phyloP scores from a whole-genome alignment of 2,113 vertebrate genomes.

The Leuciscus idus region DNA sequence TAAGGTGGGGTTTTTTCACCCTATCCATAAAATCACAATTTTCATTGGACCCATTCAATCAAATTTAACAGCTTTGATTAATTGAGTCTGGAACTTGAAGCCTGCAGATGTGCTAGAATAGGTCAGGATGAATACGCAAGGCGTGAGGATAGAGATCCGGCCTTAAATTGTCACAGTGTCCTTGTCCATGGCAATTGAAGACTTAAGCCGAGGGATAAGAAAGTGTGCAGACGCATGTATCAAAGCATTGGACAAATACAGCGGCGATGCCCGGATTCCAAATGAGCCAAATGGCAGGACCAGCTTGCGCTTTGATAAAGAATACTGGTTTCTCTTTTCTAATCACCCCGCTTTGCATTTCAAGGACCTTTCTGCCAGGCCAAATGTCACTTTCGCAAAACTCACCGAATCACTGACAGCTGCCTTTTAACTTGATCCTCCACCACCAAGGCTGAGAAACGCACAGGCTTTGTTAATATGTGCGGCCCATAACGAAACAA shows the following conservation, averaged over 20 bases:
- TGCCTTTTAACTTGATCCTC: conserved; percentile 20
- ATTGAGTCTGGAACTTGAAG: conserved; percentile 69
- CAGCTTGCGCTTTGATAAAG: conserved; percentile 58
- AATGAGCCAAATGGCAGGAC: conserved; percentile 66
- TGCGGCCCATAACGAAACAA: conserved; percentile 4
- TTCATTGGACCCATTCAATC: conserved; percentile 44
- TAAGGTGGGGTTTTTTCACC: not conserved
- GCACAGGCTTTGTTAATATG: not conserved
- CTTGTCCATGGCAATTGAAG: conserved; percentile 78
- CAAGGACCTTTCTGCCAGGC: conserved; percentile 58
- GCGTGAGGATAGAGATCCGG: conserved; percentile 70
- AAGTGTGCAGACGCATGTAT: conserved; percentile 82
- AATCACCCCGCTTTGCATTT: conserved; percentile 59
- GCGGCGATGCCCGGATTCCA: conserved; percentile 68
- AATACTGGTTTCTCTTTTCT: conserved; percentile 24
- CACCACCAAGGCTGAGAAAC: not conserved
- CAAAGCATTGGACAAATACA: conserved; percentile 78
- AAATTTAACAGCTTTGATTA: conserved; percentile 67
- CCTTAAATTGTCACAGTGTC: conserved; percentile 82
- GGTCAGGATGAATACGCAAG: conserved; percentile 72
- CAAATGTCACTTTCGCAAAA: conserved; percentile 61
- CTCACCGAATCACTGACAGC: conserved; percentile 44
- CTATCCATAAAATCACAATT: conserved; percentile 36
- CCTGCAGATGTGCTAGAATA: conserved; percentile 64
- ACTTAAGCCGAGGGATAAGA: conserved; percentile 78